A percentile compares a stretch with the other conserved stretches of the same genome.
phyloP scores from a whole-genome alignment of 2,888 invertebrate genomes.

The Caradrina kadenii region DNA sequence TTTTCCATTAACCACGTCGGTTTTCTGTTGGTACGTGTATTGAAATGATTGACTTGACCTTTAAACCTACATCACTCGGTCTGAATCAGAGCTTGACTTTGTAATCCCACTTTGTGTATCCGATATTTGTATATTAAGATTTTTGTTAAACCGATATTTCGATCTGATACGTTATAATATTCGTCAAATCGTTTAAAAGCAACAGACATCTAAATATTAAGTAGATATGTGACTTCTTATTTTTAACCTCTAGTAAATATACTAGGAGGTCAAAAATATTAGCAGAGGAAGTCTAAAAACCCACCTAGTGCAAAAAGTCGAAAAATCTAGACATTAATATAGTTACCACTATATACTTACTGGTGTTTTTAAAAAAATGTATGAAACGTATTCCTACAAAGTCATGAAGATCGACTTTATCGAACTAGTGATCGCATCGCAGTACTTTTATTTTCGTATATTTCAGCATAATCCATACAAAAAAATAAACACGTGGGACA shows the following conservation, averaged over 20 bases:
- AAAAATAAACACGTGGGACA: neutral
- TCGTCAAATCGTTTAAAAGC: constrained; percentile 6
- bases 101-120: constrained; percentile 23
- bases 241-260: too few species aligned
- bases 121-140: constrained; percentile 30
- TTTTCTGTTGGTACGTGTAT: constrained; percentile 24
- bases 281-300: too few species aligned
- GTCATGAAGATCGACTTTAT: too few species aligned
- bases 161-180: constrained; percentile 8
- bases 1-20: constrained; percentile 27
- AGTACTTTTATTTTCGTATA: neutral
- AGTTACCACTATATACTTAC: too few species aligned
- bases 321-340: too few species aligned
- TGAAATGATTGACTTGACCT: constrained; percentile 41
- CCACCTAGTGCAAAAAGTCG: too few species aligned
- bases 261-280: too few species aligned
- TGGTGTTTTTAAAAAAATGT: too few species aligned
- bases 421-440: neutral
- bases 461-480: neutral
- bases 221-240: too few species aligned
- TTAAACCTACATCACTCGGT: constrained; percentile 43
- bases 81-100: constrained; percentile 39
- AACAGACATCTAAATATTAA: too few species aligned
- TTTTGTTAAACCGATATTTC: constrained; percentile 9
- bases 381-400: too few species aligned